Conservation (phyloP, 1,140 invertebrate species). For the Samia ricini region DNA sequence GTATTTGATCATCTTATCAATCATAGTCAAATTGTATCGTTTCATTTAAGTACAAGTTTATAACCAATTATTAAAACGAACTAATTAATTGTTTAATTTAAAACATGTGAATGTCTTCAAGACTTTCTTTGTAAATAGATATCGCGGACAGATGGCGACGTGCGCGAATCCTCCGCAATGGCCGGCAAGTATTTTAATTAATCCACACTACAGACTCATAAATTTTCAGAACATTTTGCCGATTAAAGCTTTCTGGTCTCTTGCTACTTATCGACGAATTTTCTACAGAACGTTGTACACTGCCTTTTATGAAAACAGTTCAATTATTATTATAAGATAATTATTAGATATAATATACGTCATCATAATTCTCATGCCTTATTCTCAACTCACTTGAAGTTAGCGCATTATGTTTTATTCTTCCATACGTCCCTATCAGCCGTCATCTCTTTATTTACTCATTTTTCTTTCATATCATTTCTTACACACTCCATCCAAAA, state of each 20-base stretch:
- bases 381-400: no score
- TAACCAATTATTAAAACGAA: no score
- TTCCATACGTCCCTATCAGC: no score
- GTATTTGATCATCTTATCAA: no score
- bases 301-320: constrained; percentile 17
- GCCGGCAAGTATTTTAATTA: constrained; percentile 58
- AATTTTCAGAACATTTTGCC: constrained; percentile 45
- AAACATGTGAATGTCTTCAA: constrained; percentile 2
- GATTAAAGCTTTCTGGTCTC: constrained; percentile 41
- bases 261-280: constrained; percentile 34
- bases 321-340: neutral
- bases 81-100: no score
- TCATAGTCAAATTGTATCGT: no score
- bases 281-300: constrained; percentile 19
- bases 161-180: constrained; percentile 33
- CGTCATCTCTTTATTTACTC: no score
- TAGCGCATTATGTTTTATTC: no score
- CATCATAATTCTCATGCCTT: no score
- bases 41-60: no score
- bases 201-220: constrained; percentile 47
- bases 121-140: constrained; percentile 17
- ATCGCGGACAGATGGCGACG: constrained; percentile 54
- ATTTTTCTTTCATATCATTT: no score
- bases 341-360: neutral
- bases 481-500: no score